These are phyloP conservation scores for Drusus annulatus DNA, from an alignment of 1,140 invertebrate species.

Conservation along the genomic window DNA sequence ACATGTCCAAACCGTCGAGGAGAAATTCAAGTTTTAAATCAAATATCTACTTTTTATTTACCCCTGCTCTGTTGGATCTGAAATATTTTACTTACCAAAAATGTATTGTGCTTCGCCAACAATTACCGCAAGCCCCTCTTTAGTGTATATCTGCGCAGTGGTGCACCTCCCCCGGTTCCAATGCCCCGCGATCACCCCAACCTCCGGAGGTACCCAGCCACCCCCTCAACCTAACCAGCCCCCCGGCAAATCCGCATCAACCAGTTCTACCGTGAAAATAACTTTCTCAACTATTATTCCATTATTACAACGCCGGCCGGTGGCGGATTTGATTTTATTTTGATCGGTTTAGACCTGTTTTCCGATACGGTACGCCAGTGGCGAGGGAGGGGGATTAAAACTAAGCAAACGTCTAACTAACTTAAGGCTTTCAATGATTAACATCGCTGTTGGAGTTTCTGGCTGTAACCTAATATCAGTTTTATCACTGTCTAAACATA, in stretches of 20 bases:
- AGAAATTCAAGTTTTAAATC: too few species aligned
- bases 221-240: background rate
- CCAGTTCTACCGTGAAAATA: conserved; percentile 53
- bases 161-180: background rate
- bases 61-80: background rate
- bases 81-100: conserved; percentile 35
- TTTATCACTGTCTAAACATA: too few species aligned
- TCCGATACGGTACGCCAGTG: conserved; percentile 18
- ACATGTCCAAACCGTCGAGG: too few species aligned
- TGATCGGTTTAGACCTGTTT: conserved; percentile 25
- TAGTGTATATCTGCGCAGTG: background rate
- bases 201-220: too few species aligned
- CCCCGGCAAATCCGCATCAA: conserved; percentile 35
- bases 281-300: conserved; percentile 58
- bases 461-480: too few species aligned
- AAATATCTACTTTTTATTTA: background rate
- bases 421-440: background rate
- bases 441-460: background rate
- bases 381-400: background rate
- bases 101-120: conserved; percentile 28
- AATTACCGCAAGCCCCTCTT: conserved; percentile 20
- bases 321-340: conserved; percentile 36
- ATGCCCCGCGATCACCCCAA: background rate
- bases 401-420: background rate
- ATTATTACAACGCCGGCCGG: conserved; percentile 18